phyloP scores from a whole-genome alignment of 2,888 invertebrate species.

The Allacma fusca region DNA sequence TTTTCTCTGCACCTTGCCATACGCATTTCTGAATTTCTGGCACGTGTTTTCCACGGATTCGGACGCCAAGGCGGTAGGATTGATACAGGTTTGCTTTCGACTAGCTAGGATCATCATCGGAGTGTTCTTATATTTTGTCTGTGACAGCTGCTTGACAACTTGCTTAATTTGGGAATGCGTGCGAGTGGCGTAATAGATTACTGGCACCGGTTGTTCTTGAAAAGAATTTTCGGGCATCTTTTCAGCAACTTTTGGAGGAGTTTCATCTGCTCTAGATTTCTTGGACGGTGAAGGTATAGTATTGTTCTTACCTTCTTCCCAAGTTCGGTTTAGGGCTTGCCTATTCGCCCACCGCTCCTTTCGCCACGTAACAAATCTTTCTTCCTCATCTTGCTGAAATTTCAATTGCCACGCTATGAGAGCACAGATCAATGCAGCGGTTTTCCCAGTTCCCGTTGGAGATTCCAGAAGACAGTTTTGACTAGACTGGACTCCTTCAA shows the following conservation, averaged over 20 bases:
- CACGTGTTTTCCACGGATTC: neutral
- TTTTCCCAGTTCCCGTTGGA: slow-evolving; percentile 60
- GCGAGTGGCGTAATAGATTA: slow-evolving; percentile 49
- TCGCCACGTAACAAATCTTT: neutral
- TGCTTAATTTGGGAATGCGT: slow-evolving; percentile 55
- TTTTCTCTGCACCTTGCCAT: too few species aligned
- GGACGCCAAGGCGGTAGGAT: slow-evolving; percentile 29
- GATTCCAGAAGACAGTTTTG: slow-evolving; percentile 55
- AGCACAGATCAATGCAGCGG: slow-evolving; percentile 54
- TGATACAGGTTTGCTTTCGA: slow-evolving; percentile 49
- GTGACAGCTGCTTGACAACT: slow-evolving; percentile 54
- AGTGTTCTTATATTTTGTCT: slow-evolving; percentile 38
- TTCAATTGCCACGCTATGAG: slow-evolving; percentile 51
- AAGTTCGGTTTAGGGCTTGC: too few species aligned
- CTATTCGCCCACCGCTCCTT: too few species aligned
- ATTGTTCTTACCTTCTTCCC: too few species aligned
- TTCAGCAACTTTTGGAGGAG: neutral
- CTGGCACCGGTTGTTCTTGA: neutral
- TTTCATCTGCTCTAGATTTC: too few species aligned
- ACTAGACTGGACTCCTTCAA: slow-evolving; percentile 46
- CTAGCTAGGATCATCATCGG: slow-evolving; percentile 55
- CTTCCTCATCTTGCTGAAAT: neutral
- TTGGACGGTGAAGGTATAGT: too few species aligned
- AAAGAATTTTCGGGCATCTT: neutral
- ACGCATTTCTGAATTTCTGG: neutral